Percentiles rank a stretch among this genome's conserved stretches.
Conservation (phyloP, 1,140 invertebrate genomes). For the Cydia pomonella region DNA sequence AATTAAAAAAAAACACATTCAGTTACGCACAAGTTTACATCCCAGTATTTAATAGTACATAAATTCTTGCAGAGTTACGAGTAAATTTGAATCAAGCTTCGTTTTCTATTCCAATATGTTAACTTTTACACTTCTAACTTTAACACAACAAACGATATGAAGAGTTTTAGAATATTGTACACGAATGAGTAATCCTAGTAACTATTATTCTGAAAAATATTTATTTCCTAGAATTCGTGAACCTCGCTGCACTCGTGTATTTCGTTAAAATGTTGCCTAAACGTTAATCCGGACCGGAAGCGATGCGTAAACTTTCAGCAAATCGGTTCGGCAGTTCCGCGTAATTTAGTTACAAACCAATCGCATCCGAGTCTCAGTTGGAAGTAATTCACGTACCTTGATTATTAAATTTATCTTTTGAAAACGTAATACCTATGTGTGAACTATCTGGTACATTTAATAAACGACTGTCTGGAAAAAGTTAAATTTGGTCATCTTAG, state of each 20-base stretch:
- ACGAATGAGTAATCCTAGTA: not conserved
- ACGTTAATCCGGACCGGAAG: slow-evolving; percentile 6
- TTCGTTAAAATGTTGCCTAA: slow-evolving; percentile 28
- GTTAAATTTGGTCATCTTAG: no score
- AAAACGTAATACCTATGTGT: not conserved
- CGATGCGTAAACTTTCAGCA: slow-evolving; percentile 23
- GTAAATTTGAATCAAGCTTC: not conserved
- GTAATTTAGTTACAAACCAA: slow-evolving; percentile 22
- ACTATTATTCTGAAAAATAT: not conserved
- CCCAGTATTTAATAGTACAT: no score
- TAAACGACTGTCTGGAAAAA: no score
- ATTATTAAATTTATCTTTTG: not conserved
- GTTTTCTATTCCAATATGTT: not conserved
- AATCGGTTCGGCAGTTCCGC: slow-evolving; percentile 9
- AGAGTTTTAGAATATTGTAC: not conserved
- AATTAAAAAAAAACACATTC: no score
- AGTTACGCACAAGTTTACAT: no score
- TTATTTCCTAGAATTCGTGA: not conserved
- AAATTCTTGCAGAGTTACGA: not conserved
- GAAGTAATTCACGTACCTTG: not conserved
- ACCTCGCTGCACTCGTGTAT: not conserved
- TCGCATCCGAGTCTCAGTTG: slow-evolving; percentile 6
- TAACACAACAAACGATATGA: not conserved
- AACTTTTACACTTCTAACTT: no score
- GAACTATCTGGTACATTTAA: no score